Evolutionary conservation across 2,113 vertebrate species (phyloP).

Genomic region (Hyla sarda): DNA sequence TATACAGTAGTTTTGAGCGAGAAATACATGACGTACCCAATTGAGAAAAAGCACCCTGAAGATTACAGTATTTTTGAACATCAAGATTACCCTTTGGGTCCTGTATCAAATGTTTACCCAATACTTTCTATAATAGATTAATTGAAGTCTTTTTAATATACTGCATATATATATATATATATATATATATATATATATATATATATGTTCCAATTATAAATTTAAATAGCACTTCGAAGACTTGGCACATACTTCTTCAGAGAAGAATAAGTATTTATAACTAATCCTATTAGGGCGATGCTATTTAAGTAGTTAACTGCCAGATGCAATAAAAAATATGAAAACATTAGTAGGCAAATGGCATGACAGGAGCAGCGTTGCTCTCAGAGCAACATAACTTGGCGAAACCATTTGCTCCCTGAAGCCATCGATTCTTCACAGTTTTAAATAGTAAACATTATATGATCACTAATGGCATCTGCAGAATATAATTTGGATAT

Average conservation of each 20-base stretch:
- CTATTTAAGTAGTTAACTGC: neutral
- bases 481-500: conserved; percentile 9
- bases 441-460: conserved; percentile 40
- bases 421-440: conserved; percentile 28
- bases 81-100: neutral
- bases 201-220: neutral
- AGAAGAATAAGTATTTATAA: neutral
- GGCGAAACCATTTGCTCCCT: conserved; percentile 21
- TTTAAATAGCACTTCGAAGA: neutral
- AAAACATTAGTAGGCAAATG: neutral
- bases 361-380: neutral
- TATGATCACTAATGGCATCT: neutral
- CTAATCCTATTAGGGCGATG: conserved; percentile 1
- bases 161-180: neutral
- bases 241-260: neutral
- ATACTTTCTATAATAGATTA: neutral
- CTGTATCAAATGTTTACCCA: neutral
- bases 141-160: neutral
- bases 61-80: neutral
- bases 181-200: too few relatives aligned
- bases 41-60: neutral
- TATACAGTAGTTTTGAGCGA: neutral
- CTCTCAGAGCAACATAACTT: neutral
- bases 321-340: neutral
- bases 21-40: neutral